A percentile compares a stretch with the other conserved stretches of the same genome.
Evolutionary conservation across 2,113 vertebrate genomes (phyloP).

Genomic region (Mugil cephalus): DNA sequence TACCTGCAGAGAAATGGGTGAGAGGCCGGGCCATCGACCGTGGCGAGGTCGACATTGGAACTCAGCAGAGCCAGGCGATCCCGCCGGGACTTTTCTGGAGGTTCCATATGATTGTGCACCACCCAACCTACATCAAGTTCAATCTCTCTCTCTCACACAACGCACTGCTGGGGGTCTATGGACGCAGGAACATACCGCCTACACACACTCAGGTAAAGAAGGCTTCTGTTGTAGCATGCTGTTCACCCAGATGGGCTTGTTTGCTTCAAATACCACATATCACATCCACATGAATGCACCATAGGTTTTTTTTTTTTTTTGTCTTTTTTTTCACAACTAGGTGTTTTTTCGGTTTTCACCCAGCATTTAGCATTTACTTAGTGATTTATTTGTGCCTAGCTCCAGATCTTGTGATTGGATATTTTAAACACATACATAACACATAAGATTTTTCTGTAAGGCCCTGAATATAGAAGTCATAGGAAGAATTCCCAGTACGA

Average conservation of each 20-base stretch:
- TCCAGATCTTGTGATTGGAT: not conserved
- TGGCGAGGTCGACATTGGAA: slow-evolving; percentile 94
- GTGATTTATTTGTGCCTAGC: not conserved
- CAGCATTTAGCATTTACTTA: not conserved
- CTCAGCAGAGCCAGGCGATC: slow-evolving; percentile 93
- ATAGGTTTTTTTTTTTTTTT: not conserved
- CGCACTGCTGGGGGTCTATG: slow-evolving; percentile 96
- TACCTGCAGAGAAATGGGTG: slow-evolving; percentile 79
- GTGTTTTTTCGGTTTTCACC: slow-evolving; percentile 2
- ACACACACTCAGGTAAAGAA: slow-evolving; percentile 96
- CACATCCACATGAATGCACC: slow-evolving; percentile 16
- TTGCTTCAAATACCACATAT: slow-evolving; percentile 9
- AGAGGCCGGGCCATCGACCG: slow-evolving; percentile 94
- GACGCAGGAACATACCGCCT: slow-evolving; percentile 96
- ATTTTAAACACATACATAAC: not conserved
- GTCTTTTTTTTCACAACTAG: slow-evolving; percentile 31
- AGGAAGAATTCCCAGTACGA: too few relatives aligned
- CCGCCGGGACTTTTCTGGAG: slow-evolving; percentile 98
- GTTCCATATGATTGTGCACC: slow-evolving; percentile 96
- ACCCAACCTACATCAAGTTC: slow-evolving; percentile 96
- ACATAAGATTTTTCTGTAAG: not conserved
- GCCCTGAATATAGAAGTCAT: not conserved
- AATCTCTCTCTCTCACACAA: slow-evolving; percentile 96
- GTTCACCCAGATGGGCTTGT: slow-evolving; percentile 58
- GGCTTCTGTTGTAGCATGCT: slow-evolving; percentile 28